A percentile compares a stretch with the other conserved stretches of the same genome.
Evolutionary conservation across 2,888 invertebrate genomes (phyloP).

Genomic region (Bugulina stolonifera): DNA sequence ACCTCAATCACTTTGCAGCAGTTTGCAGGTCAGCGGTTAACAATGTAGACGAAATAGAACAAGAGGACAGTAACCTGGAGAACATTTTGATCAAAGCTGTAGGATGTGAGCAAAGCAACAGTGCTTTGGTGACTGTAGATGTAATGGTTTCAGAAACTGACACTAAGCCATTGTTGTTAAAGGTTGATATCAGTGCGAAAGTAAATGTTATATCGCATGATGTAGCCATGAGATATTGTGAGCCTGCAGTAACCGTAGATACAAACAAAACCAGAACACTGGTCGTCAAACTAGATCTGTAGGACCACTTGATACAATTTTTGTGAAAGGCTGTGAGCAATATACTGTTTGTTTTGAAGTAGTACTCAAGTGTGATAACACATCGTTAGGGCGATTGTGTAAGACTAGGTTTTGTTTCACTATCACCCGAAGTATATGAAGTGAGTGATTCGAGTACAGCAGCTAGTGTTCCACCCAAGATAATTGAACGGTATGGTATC

Average conservation of each 20-base stretch:
- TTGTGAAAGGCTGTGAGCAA: constrained; percentile 10
- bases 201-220: background rate
- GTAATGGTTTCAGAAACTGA: background rate
- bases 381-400: constrained; percentile 7
- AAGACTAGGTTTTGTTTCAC: background rate
- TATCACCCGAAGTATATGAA: background rate
- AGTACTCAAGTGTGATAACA: constrained; percentile 1
- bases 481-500: background rate
- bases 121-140: background rate
- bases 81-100: background rate
- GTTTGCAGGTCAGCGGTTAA: background rate
- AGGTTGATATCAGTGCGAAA: background rate
- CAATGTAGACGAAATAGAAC: background rate
- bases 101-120: constrained; percentile 2
- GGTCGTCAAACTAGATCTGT: too few species aligned
- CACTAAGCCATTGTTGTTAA: background rate
- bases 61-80: too few species aligned
- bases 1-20: background rate
- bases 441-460: background rate
- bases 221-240: background rate
- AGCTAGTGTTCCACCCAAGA: background rate
- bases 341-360: constrained; percentile 19
- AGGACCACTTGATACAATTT: too few species aligned
- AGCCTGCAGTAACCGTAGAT: background rate
- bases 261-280: constrained; percentile 1